Evolutionary conservation across 2,888 invertebrate genomes (phyloP).

Genomic region (Athetis lepigone): DNA sequence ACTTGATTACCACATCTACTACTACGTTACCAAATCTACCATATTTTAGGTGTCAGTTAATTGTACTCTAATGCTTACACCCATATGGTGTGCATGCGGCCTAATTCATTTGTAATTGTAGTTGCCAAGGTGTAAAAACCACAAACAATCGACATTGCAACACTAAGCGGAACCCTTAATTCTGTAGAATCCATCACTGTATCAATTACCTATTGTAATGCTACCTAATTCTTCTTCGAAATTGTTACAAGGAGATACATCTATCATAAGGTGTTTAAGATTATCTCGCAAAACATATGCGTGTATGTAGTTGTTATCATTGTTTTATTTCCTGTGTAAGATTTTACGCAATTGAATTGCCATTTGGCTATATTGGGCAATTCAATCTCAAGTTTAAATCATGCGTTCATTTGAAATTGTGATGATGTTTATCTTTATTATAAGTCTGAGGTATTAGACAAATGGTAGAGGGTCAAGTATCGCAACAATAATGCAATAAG

Average conservation of each 20-base stretch:
- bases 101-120: constrained; percentile 64
- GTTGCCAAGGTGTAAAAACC: constrained; percentile 70
- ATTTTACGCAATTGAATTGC: constrained; percentile 5
- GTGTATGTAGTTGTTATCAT: constrained; percentile 37
- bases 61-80: not conserved
- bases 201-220: constrained; percentile 70
- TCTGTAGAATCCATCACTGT: constrained; percentile 70
- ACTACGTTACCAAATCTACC: not conserved
- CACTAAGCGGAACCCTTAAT: constrained; percentile 65
- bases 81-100: constrained; percentile 61
- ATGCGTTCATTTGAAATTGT: constrained; percentile 4
- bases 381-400: constrained; percentile 5
- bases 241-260: constrained; percentile 57
- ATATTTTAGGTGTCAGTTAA: constrained; percentile 13
- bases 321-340: constrained; percentile 13
- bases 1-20: not conserved
- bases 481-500: too few relatives aligned
- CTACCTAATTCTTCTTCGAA: constrained; percentile 63
- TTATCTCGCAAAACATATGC: constrained; percentile 41
- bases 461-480: not conserved
- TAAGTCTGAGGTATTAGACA: constrained; percentile 2
- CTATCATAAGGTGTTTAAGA: constrained; percentile 41
- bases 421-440: constrained; percentile 6
- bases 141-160: constrained; percentile 68
- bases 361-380: constrained; percentile 13